Conservation (phyloP, 1,140 invertebrate species). For the Macrobrachium rosenbergii region DNA sequence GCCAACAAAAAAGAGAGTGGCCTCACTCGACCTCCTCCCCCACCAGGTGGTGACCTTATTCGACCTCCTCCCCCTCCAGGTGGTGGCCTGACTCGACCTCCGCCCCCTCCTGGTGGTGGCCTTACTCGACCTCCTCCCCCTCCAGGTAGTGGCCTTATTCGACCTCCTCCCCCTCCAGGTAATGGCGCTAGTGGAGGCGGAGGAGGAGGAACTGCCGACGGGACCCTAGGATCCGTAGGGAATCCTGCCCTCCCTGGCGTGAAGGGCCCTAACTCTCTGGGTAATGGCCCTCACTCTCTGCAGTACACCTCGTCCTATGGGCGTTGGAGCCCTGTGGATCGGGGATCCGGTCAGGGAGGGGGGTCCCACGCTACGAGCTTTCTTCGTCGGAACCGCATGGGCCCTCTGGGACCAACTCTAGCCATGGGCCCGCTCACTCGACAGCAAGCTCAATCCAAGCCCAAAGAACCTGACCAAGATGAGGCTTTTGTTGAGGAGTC, state of each 20-base stretch:
- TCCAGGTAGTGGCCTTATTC: background rate
- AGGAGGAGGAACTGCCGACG: conserved; percentile 11
- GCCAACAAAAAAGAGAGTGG: too few relatives aligned
- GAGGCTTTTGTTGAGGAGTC: conserved; percentile 58
- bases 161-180: background rate
- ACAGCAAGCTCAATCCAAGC: background rate
- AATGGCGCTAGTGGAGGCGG: background rate
- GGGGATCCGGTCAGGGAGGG: background rate
- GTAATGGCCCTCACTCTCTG: too few relatives aligned
- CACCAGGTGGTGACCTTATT: too few relatives aligned
- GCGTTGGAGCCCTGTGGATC: background rate
- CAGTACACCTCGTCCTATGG: conserved; percentile 13
- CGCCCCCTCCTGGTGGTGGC: too few relatives aligned
- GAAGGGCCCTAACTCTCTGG: too few relatives aligned
- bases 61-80: too few relatives aligned
- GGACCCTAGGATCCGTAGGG: background rate
- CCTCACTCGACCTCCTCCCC: too few relatives aligned
- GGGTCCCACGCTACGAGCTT: background rate
- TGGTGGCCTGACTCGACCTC: too few relatives aligned
- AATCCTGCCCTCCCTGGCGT: too few relatives aligned
- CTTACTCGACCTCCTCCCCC: too few relatives aligned
- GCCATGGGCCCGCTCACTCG: conserved; percentile 23
- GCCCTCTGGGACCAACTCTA: background rate
- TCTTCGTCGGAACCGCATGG: conserved; percentile 23
- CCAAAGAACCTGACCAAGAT: conserved; percentile 45